Evolutionary conservation across 2,888 invertebrate species (phyloP), one percentile per base, ranked within the genome.

Genomic region (Therioaphis trifolii): DNA sequence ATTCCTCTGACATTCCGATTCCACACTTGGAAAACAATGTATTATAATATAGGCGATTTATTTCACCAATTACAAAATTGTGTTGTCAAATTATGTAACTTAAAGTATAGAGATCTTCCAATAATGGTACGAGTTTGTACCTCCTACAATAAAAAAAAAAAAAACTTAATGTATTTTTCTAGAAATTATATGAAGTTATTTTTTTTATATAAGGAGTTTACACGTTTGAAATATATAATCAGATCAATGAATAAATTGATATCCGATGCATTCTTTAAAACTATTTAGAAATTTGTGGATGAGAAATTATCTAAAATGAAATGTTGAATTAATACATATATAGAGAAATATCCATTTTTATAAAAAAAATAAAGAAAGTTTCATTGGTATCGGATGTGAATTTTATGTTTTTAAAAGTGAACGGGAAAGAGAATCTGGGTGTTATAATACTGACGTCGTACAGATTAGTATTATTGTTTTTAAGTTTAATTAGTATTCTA

Each of bases 311-410:
- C 5, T 11, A 27, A 24, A 55, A 55, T 43, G 27, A 71, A 71
- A 71, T 49, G 46, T 71, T 27, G 18, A 49, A 71, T 49, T 24
- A 11, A 29, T 71, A 71, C 27, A n/a, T 71, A 18, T 46, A 27
- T 24, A 46, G 46, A 71, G 1, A 40, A 69, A 46, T 46, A 43
- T 69, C 69, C 43, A 43, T 69, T 69, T 69, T 69, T 43, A 69
- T 69, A 69, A 69, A 69, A 69, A 69, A 69, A 69, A 43, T 69
- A 46, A 15, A 3, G n/a, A n/a, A n/a, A n/a, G n/a, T n/a, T n/a
- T n/a, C n/a, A n/a, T n/a, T n/a, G n/a, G n/a, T n/a, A 43, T n/a
- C 21, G 24, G 9, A 69, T 55, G n/a, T n/a, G 21, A 18, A 55
- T 55, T 7, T 5, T 21, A 7, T 9, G 2, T 55, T 21, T 1